Evolutionary conservation across 1,140 invertebrate genomes (phyloP).

Genomic region (Pinna nobilis): DNA sequence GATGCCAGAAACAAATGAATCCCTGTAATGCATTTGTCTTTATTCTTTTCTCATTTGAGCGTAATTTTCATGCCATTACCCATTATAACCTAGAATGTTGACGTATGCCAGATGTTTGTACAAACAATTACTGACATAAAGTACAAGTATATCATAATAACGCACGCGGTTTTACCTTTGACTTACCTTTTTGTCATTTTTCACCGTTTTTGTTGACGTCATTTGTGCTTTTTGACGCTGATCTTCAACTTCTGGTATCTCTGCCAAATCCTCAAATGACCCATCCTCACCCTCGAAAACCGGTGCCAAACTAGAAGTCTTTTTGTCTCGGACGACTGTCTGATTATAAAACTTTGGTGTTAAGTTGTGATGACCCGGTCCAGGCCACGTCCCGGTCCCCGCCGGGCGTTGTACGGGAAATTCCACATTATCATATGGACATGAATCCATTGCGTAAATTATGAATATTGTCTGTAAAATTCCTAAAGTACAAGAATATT

Average conservation of each 20-base stretch:
- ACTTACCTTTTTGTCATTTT: background rate
- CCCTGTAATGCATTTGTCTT: no score
- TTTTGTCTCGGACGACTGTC: conserved; percentile 11
- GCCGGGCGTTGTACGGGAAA: conserved; percentile 44
- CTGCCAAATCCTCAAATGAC: conserved; percentile 22
- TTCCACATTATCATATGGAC: conserved; percentile 60
- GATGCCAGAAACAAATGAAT: no score
- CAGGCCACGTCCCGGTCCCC: conserved; percentile 21
- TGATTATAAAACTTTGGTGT: conserved; percentile 16
- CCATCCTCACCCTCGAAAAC: conserved; percentile 41
- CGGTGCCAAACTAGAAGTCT: conserved; percentile 38
- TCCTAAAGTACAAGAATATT: background rate
- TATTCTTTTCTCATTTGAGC: no score
- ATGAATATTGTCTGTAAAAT: background rate
- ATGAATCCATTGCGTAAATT: conserved; percentile 21
- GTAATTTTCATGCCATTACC: no score
- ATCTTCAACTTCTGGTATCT: conserved; percentile 39
- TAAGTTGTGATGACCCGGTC: background rate
- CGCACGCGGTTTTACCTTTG: no score
- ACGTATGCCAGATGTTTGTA: no score
- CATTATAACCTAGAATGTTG: no score
- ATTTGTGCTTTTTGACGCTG: conserved; percentile 21
- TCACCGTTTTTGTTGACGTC: background rate
- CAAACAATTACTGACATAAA: no score
- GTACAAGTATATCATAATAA: no score